Evolutionary conservation across 2,888 invertebrate genomes (phyloP), one percentile per base, ranked within the genome.

Genomic region (Baccha elongata): DNA sequence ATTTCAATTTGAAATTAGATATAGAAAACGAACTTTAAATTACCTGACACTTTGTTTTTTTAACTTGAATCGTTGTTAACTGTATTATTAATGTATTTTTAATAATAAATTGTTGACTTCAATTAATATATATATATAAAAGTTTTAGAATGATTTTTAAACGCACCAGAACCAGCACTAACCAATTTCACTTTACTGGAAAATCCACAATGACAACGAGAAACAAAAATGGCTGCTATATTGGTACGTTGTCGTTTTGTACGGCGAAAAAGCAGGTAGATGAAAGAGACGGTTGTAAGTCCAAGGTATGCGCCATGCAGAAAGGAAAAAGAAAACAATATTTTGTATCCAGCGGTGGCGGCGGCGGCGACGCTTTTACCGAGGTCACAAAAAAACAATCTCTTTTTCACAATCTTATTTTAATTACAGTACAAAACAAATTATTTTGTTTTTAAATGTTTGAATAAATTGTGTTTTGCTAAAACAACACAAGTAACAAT

Each of bases 131-230:
- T 60, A 35, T 60, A 52, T 26, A 69, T 64, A 29, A 58, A 48
- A 40, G 71, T 71, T 29, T 58, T 52, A 26, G 15, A 52, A 44
- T 17, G 50, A 71, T 46, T 26, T 60, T 60, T 65, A 58, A 60
- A 74, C 32, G 58, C 48, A 67, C 50, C 37, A 60, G 53, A 40
- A 60, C 21, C 67, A 65, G 21, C 65, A 85, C 85, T 83, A 75
- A 79, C 74, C 64, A 81, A 73, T 81, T 85, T 84, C 81, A 84
- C 81, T 78, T 81, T 71, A 83, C 80, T 84, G 78, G 83, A 85
- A 37, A 86, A 78, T 86, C 60, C 78, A 85, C 83, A 71, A 55
- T 65, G n/a, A 46, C 19, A 52, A 42, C 6, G 42, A 60, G 64
- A 64, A 85, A 68, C 75, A 75, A 79, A 85, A 72, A 83, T 83